Base-by-base conservation (phyloP, 1,140 invertebrate genomes). In the Chelonus insularis region DNA sequence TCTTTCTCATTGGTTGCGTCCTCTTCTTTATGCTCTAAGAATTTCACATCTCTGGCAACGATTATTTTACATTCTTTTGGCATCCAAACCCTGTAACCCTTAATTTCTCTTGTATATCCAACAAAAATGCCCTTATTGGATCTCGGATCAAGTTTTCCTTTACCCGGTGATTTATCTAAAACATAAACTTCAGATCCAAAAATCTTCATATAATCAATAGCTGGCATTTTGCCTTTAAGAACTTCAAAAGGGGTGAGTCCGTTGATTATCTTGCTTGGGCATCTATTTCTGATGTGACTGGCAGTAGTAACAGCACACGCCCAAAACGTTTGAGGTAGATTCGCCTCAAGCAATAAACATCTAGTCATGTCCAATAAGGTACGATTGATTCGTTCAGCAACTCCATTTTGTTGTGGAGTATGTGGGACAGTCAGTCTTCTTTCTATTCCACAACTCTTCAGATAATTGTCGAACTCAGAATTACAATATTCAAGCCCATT, bases 371-470 rank as follows among this genome's bases (percentile, higher is more conserved):
- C 69, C 0, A n/a, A n/a, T n/a, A n/a, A n/a, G n/a, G n/a, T n/a
- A 69, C 41, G 4, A 60, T 74, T 74, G 16, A 56, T 68, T 32
- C 70, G 54, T 43, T 76, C 73, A 12, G 69, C 67, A 6, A 66
- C 45, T 37, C 69, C 71, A 54, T 74, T 77, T 65, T 72, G 67
- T 58, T 76, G 61, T 8, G 70, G 68, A 8, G 57, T 60, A 39
- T 48, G 20, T 1, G 34, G 41, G 20, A 16, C 43, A 62, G 56
- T 56, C 5, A 48, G 39, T 16, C 37, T 4, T 18, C 41, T 43
- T 8, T 23, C 54, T 25, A 66, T 68, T 0, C 63, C 63, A 25
- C 51, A 0, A 1, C 41, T 6, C 11, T 8, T 12, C 21, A 65
- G 29, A 58, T 36, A 68, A 8, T 62, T 29, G 1, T 67, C 41